Evolutionary conservation across 2,797 vertebrate genomes (phyloP), one percentile per base, ranked within the genome.

Genomic region (Megaceryle alcyon): DNA sequence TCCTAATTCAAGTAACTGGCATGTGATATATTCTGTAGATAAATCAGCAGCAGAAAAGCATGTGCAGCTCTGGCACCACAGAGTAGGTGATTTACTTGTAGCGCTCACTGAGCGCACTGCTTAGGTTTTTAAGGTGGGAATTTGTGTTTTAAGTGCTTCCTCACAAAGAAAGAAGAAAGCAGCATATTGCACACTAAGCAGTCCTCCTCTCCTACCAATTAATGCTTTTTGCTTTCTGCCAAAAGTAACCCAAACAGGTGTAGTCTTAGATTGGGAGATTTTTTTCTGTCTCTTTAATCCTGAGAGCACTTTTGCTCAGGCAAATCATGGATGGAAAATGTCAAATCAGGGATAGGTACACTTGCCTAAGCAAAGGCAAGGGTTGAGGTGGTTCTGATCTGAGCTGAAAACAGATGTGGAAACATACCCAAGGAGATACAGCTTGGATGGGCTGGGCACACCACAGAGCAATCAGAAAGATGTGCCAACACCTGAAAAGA

Each of bases 1-100:
- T 96, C 94, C 96, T 95, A 96, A 97, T 94, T 97, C 95, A 96
- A 92, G 93, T 29, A 94, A 91, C 68, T 94, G 95, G 94, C 94
- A 90, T 92, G 96, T 89, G 94, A 92, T 93, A 71, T 89, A 89
- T 95, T 90, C 43, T 95, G 90, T 18, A 92, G 94, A 94, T 94
- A 95, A 94, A 95, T 89, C 96, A 95, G 86, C 86, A 80, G 79
- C 90, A 82, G 86, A 93, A 37, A 60, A 96, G 94, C 82, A 49
- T 56, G 82, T 92, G 93, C 78, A 7, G 91, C 59, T 72, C 92
- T 63, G 86, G 96, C 96, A 81, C 41, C 17, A 0, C 53, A 0
- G 57, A 68, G 82, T 7, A 35, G 39, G 57, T 96, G 96, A 96
- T 97, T 97, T 94, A 94, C 88, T 75, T 26, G 17, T 66, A 10